Conservation (phyloP, 2,113 vertebrate species). For the Propithecus coquereli region DNA sequence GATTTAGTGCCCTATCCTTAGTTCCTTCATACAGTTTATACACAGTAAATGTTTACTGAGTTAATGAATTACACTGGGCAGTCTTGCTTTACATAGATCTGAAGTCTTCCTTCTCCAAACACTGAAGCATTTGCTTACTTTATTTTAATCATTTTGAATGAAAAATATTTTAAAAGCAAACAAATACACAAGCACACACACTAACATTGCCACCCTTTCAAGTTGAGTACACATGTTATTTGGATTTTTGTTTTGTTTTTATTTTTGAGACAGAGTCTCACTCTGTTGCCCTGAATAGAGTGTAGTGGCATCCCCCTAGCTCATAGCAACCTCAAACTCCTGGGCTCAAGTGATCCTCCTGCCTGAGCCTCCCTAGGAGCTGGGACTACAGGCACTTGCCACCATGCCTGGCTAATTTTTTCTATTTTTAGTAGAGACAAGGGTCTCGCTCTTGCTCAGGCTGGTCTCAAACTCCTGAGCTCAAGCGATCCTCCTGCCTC, state of each 20-base stretch:
- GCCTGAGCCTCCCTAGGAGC: too few relatives aligned
- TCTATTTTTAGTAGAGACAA: too few relatives aligned
- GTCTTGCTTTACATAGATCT: neutral
- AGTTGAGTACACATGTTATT: neutral
- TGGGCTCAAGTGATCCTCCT: too few relatives aligned
- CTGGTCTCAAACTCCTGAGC: too few relatives aligned
- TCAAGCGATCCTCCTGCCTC: too few relatives aligned
- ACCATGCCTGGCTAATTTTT: too few relatives aligned
- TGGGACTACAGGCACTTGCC: too few relatives aligned
- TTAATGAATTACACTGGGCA: constrained; percentile 38
- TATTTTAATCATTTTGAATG: constrained; percentile 1
- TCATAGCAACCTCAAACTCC: too few relatives aligned
- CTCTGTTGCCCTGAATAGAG: too few relatives aligned
- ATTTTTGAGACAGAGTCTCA: too few relatives aligned
- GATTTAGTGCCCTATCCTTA: constrained; percentile 43
- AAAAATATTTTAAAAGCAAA: neutral
- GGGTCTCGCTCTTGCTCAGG: too few relatives aligned
- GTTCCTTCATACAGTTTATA: constrained; percentile 55
- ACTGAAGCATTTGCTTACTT: neutral
- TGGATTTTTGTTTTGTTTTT: neutral
- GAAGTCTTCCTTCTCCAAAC: neutral
- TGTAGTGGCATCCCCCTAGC: too few relatives aligned
- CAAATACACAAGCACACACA: neutral
- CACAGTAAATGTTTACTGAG: constrained; percentile 52
- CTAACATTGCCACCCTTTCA: neutral